Conservation (phyloP, 2,888 invertebrate species). For the Danaus chrysippus region DNA sequence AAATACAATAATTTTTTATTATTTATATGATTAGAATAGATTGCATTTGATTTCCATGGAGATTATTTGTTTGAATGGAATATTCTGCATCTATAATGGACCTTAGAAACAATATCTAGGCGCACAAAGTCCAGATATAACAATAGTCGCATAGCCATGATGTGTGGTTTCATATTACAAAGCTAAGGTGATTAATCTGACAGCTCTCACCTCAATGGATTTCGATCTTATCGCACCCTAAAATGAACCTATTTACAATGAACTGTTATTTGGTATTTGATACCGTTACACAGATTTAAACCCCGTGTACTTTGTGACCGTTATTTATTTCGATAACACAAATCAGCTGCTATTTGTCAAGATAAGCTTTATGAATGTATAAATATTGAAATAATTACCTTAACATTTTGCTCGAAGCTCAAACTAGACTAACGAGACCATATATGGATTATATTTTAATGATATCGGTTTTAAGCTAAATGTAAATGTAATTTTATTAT, state of each 20-base stretch:
- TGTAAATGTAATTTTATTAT: too few relatives aligned
- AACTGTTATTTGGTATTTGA: conserved; percentile 38
- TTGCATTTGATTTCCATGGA: too few relatives aligned
- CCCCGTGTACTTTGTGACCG: conserved; percentile 12
- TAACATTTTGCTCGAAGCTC: too few relatives aligned
- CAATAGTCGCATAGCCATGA: conserved; percentile 42
- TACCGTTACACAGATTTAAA: conserved; percentile 34
- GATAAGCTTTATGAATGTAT: background rate
- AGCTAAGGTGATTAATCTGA: conserved; percentile 54
- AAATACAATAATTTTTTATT: too few relatives aligned
- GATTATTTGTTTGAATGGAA: too few relatives aligned
- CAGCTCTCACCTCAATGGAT: conserved; percentile 41
- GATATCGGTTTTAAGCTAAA: too few relatives aligned
- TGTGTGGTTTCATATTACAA: conserved; percentile 60
- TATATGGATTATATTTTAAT: too few relatives aligned
- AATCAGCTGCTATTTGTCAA: background rate
- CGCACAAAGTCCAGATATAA: conserved; percentile 16
- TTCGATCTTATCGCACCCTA: conserved; percentile 55
- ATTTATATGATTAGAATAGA: too few relatives aligned
- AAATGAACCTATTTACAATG: conserved; percentile 54
- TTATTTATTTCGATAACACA: conserved; percentile 5
- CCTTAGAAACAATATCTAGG: background rate
- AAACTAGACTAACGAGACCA: too few relatives aligned
- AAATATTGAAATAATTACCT: too few relatives aligned
- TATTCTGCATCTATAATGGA: background rate